These are phyloP conservation scores for Poecilia velifera DNA, from an alignment of 2,797 vertebrate species.

Conservation along the genomic window DNA sequence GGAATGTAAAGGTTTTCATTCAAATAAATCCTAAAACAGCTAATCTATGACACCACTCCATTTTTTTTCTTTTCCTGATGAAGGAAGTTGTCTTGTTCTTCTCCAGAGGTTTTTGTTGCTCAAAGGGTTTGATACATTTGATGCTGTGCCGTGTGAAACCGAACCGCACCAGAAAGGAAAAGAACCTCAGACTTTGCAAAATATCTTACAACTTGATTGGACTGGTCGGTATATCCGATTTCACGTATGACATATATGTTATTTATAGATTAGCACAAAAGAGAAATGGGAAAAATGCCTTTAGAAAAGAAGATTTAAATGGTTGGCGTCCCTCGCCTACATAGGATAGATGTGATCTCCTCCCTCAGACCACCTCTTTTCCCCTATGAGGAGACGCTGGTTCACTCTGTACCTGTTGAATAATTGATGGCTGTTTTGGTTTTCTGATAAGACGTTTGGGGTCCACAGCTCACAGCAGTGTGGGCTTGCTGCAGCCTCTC, in stretches of 20 bases:
- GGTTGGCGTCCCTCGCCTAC: slow-evolving; percentile 40
- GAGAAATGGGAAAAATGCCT: not conserved
- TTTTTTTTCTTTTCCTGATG: too few relatives aligned
- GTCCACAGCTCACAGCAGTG: slow-evolving; percentile 69
- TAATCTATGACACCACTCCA: too few relatives aligned
- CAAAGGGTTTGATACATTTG: too few relatives aligned
- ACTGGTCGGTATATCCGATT: not conserved
- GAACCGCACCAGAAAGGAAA: not conserved
- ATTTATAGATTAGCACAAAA: not conserved
- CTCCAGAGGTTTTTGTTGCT: too few relatives aligned
- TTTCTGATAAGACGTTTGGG: slow-evolving; percentile 75
- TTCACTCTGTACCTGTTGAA: slow-evolving; percentile 79
- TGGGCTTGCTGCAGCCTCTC: slow-evolving; percentile 34
- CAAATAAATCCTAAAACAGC: too few relatives aligned
- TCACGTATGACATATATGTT: not conserved
- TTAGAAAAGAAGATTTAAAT: slow-evolving; percentile 27
- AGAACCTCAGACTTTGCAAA: not conserved
- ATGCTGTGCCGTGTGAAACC: too few relatives aligned
- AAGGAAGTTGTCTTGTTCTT: too few relatives aligned
- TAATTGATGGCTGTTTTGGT: slow-evolving; percentile 82
- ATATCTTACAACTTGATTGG: not conserved
- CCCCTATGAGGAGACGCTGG: slow-evolving; percentile 57
- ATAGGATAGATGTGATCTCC: slow-evolving; percentile 33
- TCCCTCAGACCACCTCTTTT: slow-evolving; percentile 60
- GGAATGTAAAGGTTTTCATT: too few relatives aligned